These are phyloP conservation scores for Lepus europaeus DNA, from an alignment of 2,113 vertebrate genomes.

Conservation along the genomic window DNA sequence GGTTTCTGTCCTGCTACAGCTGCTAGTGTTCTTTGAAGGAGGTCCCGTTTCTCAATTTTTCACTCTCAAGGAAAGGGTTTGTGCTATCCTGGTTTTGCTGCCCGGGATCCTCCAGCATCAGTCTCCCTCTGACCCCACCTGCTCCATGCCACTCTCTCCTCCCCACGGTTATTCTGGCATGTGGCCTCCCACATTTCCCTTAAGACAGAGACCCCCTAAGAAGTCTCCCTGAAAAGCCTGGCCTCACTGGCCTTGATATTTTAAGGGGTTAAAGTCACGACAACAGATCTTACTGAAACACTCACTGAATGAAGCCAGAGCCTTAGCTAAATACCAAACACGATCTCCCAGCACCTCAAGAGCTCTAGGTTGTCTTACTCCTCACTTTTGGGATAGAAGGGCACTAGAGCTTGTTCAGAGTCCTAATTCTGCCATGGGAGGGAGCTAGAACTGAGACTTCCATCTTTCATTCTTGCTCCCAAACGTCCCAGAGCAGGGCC, in stretches of 20 bases:
- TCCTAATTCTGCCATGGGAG: fast-evolving
- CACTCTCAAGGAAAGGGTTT: background rate
- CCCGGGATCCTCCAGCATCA: background rate
- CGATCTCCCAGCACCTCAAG: fast-evolving
- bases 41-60: background rate
- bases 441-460: background rate
- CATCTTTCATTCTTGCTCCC: fast-evolving
- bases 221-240: background rate
- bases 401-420: no score
- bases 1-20: background rate
- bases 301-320: background rate
- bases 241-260: background rate
- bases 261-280: background rate
- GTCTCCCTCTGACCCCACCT: background rate
- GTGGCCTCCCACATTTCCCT: background rate
- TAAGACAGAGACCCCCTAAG: background rate
- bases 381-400: background rate
- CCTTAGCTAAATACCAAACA: background rate
- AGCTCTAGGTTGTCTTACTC: background rate
- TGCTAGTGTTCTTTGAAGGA: background rate
- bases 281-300: background rate
- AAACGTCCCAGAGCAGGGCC: background rate
- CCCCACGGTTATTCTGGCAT: fast-evolving
- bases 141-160: fast-evolving
- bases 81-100: background rate